Evolutionary conservation across 2,113 vertebrate genomes (phyloP).

Genomic region (Marcusenius ussheri): DNA sequence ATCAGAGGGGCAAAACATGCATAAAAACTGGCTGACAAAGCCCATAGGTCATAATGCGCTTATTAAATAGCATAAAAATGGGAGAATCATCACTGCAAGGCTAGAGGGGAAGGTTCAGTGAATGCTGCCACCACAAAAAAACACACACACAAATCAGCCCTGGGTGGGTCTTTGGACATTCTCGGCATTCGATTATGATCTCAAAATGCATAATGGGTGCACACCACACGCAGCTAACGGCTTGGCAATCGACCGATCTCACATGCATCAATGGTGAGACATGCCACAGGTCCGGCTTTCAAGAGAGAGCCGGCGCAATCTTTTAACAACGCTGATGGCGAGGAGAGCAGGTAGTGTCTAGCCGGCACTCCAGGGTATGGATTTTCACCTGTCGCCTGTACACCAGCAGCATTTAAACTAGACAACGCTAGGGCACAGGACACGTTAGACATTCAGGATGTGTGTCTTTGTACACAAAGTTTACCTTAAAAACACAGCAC

Average conservation of each 20-base stretch:
- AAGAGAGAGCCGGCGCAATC: neutral
- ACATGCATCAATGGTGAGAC: neutral
- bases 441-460: neutral
- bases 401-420: slow-evolving; percentile 2
- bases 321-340: slow-evolving; percentile 6
- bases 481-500: neutral
- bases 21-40: neutral
- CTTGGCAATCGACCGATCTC: neutral
- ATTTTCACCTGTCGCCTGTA: neutral
- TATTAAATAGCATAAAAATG: neutral
- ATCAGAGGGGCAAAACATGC: neutral
- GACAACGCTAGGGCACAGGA: neutral
- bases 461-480: neutral
- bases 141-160: neutral
- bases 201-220: neutral
- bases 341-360: neutral
- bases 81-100: neutral
- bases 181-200: neutral
- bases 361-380: slow-evolving; percentile 8
- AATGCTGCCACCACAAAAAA: neutral
- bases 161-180: neutral
- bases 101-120: neutral
- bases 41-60: neutral
- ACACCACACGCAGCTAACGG: neutral
- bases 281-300: neutral